phyloP scores from a whole-genome alignment of 2,113 vertebrate species.

The Rhineura floridana region DNA sequence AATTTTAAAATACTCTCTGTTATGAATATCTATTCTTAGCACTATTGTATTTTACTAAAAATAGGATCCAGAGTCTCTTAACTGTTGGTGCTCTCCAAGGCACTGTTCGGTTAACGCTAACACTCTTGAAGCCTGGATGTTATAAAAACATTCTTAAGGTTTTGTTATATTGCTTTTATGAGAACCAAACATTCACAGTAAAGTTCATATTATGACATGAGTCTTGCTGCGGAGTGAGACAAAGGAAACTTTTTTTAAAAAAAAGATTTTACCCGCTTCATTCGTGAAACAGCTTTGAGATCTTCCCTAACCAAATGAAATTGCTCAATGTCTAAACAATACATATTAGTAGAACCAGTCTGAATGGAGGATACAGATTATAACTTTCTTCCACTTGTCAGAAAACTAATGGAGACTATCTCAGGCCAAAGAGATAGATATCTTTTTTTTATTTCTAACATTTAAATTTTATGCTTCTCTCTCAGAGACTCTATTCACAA shows the following conservation, averaged over 20 bases:
- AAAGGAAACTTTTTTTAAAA: background rate
- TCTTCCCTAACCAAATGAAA: background rate
- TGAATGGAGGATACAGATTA: background rate
- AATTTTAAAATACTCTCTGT: background rate
- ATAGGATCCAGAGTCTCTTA: background rate
- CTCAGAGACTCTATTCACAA: background rate
- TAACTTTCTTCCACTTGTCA: background rate
- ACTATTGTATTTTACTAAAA: slow-evolving; percentile 33
- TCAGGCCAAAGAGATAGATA: background rate
- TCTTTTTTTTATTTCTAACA: background rate
- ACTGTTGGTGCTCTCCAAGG: background rate
- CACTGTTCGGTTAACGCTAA: background rate
- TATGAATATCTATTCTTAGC: slow-evolving; percentile 23
- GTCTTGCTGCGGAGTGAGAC: background rate
- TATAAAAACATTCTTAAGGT: background rate
- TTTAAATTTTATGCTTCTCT: background rate
- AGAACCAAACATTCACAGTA: background rate
- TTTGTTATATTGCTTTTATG: background rate
- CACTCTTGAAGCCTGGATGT: background rate
- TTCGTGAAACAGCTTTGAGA: background rate
- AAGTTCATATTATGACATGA: background rate
- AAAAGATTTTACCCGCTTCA: background rate
- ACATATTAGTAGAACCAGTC: background rate
- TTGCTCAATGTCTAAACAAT: background rate
- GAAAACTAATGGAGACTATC: background rate